A percentile compares a stretch with the other conserved stretches of the same genome.
These are phyloP conservation scores for Acanthurus tractus DNA, from an alignment of 2,797 vertebrate species.

Conservation along the genomic window DNA sequence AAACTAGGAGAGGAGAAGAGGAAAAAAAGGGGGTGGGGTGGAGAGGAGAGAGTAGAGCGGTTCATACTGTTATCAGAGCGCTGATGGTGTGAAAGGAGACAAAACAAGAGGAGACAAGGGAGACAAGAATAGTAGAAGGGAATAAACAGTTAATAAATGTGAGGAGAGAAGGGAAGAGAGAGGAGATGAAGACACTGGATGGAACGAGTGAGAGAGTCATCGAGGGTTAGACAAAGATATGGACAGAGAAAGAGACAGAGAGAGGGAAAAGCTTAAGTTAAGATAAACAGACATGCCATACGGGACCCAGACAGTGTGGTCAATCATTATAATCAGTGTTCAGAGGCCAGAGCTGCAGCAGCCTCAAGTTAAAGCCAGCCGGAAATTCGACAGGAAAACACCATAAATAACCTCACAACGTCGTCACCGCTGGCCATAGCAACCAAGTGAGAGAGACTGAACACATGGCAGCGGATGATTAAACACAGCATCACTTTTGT, in stretches of 20 bases:
- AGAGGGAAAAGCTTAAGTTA: not conserved
- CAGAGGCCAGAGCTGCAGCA: not conserved
- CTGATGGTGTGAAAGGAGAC: not conserved
- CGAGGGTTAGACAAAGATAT: not conserved
- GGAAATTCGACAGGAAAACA: constrained; percentile 68
- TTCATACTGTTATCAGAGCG: not conserved
- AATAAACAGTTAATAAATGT: not conserved
- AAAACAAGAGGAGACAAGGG: not conserved
- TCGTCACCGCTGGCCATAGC: not conserved
- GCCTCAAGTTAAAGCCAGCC: constrained; percentile 24
- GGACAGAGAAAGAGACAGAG: not conserved
- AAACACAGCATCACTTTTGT: not conserved
- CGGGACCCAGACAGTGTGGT: constrained; percentile 1
- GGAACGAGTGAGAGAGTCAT: not conserved
- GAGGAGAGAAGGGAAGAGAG: not conserved
- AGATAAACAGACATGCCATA: not conserved
- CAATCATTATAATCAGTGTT: constrained; percentile 26
- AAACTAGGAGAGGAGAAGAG: not conserved
- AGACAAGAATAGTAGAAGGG: not conserved
- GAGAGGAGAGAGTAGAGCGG: accelerated
- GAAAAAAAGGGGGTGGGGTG: not conserved
- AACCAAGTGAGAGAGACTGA: not conserved
- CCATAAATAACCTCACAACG: constrained; percentile 16
- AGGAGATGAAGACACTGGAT: not conserved
- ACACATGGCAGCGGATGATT: not conserved